Conservation (phyloP, 2,888 invertebrate genomes). For the Leptopilina drosophilae region DNA sequence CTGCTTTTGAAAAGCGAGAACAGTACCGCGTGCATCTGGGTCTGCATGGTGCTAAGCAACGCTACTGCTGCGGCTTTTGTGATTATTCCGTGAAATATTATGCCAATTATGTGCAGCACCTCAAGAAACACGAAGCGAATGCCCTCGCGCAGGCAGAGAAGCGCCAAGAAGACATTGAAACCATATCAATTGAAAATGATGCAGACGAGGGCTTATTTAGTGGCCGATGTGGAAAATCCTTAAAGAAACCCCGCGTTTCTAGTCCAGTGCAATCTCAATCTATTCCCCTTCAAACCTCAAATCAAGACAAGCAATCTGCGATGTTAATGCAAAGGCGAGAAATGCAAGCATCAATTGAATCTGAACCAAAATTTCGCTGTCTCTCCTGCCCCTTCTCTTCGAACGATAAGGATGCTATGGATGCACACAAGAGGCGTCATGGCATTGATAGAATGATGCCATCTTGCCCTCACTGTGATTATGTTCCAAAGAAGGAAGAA, state of each 20-base stretch:
- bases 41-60: slow-evolving; percentile 89
- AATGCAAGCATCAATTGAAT: slow-evolving; percentile 54
- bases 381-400: slow-evolving; percentile 69
- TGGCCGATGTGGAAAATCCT: slow-evolving; percentile 61
- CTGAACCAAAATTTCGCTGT: slow-evolving; percentile 62
- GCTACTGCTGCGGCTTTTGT: slow-evolving; percentile 89
- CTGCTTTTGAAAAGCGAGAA: slow-evolving; percentile 90
- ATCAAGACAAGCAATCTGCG: slow-evolving; percentile 70
- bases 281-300: slow-evolving; percentile 61
- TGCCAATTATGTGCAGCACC: slow-evolving; percentile 89
- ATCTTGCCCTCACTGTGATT: slow-evolving; percentile 72
- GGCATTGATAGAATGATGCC: slow-evolving; percentile 72
- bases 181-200: slow-evolving; percentile 67
- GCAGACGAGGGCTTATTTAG: slow-evolving; percentile 4
- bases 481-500: slow-evolving; percentile 72
- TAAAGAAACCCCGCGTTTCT: slow-evolving; percentile 53
- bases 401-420: slow-evolving; percentile 68
- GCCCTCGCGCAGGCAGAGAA: slow-evolving; percentile 83
- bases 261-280: slow-evolving; percentile 10
- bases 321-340: slow-evolving; percentile 66
- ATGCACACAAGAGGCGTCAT: slow-evolving; percentile 70
- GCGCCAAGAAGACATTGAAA: slow-evolving; percentile 73
- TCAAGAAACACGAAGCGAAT: slow-evolving; percentile 87
- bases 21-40: slow-evolving; percentile 90
- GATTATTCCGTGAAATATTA: slow-evolving; percentile 93